phyloP scores from a whole-genome alignment of 2,113 vertebrate genomes.

The Pelmatolapia mariae region DNA sequence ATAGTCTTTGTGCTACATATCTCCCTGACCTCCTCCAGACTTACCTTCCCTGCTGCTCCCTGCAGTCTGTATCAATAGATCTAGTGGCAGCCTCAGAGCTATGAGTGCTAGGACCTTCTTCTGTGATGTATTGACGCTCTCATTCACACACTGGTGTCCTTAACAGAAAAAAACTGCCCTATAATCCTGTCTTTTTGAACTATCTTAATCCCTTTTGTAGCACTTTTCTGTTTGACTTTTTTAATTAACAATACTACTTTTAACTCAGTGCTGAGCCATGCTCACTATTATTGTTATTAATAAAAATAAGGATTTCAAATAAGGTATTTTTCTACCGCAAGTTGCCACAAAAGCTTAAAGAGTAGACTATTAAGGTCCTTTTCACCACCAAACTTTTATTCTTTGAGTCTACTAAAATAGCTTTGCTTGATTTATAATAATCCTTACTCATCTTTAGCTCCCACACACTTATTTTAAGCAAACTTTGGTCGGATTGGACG shows the following conservation, averaged over 20 bases:
- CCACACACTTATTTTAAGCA: background rate
- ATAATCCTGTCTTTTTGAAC: background rate
- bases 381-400: background rate
- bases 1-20: background rate
- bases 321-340: background rate
- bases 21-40: background rate
- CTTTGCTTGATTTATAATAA: background rate
- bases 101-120: background rate
- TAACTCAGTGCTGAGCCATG: background rate
- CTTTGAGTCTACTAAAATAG: accelerated
- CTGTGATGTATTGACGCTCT: background rate
- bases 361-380: background rate
- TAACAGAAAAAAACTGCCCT: background rate
- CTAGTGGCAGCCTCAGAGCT: background rate
- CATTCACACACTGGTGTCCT: background rate
- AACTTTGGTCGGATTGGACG: background rate
- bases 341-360: background rate
- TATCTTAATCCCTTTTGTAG: background rate
- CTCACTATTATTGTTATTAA: background rate
- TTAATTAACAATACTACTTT: background rate
- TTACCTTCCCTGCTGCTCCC: background rate
- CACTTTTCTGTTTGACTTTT: background rate
- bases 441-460: background rate
- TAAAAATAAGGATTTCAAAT: background rate
- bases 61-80: background rate